These are phyloP conservation scores for Pelobates fuscus DNA, from an alignment of 2,113 vertebrate genomes.

Conservation along the genomic window DNA sequence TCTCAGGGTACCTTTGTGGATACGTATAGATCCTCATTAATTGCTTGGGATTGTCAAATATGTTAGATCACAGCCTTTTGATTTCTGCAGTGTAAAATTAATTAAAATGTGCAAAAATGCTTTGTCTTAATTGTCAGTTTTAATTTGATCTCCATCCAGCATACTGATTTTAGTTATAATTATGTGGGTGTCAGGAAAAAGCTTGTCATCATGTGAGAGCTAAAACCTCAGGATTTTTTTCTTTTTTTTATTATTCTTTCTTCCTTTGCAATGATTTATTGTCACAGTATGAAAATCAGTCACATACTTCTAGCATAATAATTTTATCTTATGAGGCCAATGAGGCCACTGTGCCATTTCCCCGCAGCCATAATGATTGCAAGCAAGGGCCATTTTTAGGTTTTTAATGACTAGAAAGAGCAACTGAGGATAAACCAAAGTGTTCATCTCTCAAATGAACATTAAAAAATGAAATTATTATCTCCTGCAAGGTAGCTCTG, in stretches of 20 bases:
- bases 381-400: constrained; percentile 27
- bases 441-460: constrained; percentile 35
- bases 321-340: constrained; percentile 36
- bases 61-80: constrained; percentile 31
- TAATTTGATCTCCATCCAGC: constrained; percentile 46
- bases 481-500: background rate
- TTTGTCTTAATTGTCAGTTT: constrained; percentile 42
- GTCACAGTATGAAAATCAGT: constrained; percentile 47
- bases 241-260: constrained; percentile 9
- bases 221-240: constrained; percentile 25
- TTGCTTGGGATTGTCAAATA: constrained; percentile 31
- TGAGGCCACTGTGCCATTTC: constrained; percentile 34
- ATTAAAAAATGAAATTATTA: constrained; percentile 27
- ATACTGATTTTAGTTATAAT: constrained; percentile 47
- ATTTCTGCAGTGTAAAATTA: constrained; percentile 46
- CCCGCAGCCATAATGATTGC: constrained; percentile 38
- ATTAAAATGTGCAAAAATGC: constrained; percentile 50
- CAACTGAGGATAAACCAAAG: constrained; percentile 24
- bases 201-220: constrained; percentile 8
- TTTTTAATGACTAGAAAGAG: constrained; percentile 43
- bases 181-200: constrained; percentile 53
- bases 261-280: constrained; percentile 34
- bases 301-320: constrained; percentile 29
- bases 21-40: constrained; percentile 17
- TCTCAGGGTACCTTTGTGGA: constrained; percentile 12